These are phyloP conservation scores for Phyllotreta cruciferae DNA, from an alignment of 2,888 invertebrate species.

Conservation along the genomic window DNA sequence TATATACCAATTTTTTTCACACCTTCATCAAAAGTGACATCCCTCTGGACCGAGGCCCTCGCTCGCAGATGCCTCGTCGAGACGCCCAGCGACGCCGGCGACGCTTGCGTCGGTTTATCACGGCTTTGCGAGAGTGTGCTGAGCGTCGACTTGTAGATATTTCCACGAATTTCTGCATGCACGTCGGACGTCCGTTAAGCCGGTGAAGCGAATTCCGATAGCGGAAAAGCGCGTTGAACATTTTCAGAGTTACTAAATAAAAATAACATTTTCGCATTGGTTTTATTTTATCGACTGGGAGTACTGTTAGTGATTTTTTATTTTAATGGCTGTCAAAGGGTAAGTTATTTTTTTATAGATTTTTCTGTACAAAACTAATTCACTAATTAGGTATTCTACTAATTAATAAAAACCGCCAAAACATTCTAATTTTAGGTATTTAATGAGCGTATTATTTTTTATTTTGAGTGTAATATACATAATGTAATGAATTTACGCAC, in stretches of 20 bases:
- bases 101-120: constrained; percentile 46
- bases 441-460: too few species aligned
- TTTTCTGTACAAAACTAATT: too few species aligned
- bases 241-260: constrained; percentile 17
- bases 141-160: constrained; percentile 47
- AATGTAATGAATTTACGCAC: too few species aligned
- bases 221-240: constrained; percentile 23
- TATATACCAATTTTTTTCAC: constrained; percentile 19
- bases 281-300: constrained; percentile 11
- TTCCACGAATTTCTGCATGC: constrained; percentile 29
- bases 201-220: constrained; percentile 35
- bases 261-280: constrained; percentile 12
- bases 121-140: constrained; percentile 32
- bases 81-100: constrained; percentile 40
- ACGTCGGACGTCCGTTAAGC: constrained; percentile 43
- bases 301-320: neutral
- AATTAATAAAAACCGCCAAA: neutral
- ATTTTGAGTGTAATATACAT: too few species aligned
- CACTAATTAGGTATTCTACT: neutral
- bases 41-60: constrained; percentile 21
- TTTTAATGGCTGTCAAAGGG: constrained; percentile 3
- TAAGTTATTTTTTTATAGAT: neutral
- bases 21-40: constrained; percentile 24
- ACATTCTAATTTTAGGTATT: too few species aligned
- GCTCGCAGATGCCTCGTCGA: constrained; percentile 29